Percentiles rank a stretch among this genome's conserved stretches.
phyloP scores from a whole-genome alignment of 2,113 vertebrate species.

The Rhinogobius similis region DNA sequence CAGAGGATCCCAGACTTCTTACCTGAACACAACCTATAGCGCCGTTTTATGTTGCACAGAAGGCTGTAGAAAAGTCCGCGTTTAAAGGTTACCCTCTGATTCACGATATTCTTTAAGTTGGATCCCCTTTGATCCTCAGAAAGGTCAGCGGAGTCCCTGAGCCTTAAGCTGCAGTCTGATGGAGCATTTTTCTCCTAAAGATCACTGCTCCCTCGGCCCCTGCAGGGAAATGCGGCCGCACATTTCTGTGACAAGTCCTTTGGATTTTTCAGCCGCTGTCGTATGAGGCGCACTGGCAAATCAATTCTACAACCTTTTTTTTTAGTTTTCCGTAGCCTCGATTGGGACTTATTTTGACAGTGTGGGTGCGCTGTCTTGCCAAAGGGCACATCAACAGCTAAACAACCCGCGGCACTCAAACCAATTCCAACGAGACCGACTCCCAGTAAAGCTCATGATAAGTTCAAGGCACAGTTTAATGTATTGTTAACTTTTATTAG shows the following conservation, averaged over 20 bases:
- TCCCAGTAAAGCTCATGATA: not conserved
- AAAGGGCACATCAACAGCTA: not conserved
- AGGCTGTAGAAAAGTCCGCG: not conserved
- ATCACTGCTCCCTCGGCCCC: not conserved
- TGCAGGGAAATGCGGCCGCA: not conserved
- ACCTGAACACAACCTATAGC: not conserved
- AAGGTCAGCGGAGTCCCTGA: slow-evolving; percentile 2
- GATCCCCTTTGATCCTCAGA: slow-evolving; percentile 1
- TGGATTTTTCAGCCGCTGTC: not conserved
- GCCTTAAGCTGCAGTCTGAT: slow-evolving; percentile 9
- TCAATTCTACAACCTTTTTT: not conserved
- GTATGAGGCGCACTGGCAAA: not conserved
- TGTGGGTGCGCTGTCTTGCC: not conserved
- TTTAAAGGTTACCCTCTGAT: not conserved
- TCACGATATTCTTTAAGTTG: not conserved
- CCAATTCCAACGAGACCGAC: not conserved
- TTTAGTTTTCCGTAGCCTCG: not conserved
- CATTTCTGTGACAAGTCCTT: not conserved
- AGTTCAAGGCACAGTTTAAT: not conserved
- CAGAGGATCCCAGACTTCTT: not conserved
- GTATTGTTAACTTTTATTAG: too few species aligned
- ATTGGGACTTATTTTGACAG: not conserved
- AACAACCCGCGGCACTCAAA: not conserved
- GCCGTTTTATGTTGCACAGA: not conserved
- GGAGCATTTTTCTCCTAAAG: slow-evolving; percentile 10